phyloP scores from a whole-genome alignment of 1,140 invertebrate species.

The Drosophila kepulauana region DNA sequence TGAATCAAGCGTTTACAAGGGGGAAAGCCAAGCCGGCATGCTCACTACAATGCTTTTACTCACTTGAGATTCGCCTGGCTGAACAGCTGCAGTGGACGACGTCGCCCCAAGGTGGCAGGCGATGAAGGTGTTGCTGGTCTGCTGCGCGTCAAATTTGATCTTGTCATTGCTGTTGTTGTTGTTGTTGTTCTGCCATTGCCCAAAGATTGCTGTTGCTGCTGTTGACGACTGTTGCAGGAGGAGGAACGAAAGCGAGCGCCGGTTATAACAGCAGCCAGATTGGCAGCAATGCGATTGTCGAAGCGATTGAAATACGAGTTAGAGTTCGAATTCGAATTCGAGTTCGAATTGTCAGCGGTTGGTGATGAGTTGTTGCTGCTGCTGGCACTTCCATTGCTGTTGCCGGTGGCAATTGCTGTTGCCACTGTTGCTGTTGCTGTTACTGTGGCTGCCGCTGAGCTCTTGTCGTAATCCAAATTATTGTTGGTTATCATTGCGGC shows the following conservation, averaged over 20 bases:
- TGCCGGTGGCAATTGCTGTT: conserved; percentile 29
- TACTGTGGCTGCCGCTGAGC: conserved; percentile 41
- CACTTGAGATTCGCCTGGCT: conserved; percentile 78
- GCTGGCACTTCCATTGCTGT: conserved; percentile 68
- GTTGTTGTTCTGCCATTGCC: conserved; percentile 27
- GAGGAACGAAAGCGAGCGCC: conserved; percentile 77
- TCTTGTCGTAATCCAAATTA: conserved; percentile 83
- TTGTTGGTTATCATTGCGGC: conserved; percentile 83
- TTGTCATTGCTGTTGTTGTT: conserved; percentile 11
- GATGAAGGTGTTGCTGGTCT: conserved; percentile 60
- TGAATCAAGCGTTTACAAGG: conserved; percentile 54
- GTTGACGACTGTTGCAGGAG: conserved; percentile 66
- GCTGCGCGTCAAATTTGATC: conserved; percentile 11
- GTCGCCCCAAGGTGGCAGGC: conserved; percentile 60
- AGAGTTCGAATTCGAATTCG: conserved; percentile 54
- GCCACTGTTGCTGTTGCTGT: conserved; percentile 15
- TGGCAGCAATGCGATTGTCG: conserved; percentile 80
- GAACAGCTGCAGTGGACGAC: conserved; percentile 77
- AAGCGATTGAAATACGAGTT: conserved; percentile 79
- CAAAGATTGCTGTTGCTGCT: background rate
- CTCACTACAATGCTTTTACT: conserved; percentile 42
- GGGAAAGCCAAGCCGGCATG: background rate
- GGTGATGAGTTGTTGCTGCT: conserved; percentile 77
- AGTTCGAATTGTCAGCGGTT: conserved; percentile 59
- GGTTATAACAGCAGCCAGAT: conserved; percentile 74